Conservation (phyloP, 1,140 invertebrate genomes). For the Bursaphelenchus mucronatus region DNA sequence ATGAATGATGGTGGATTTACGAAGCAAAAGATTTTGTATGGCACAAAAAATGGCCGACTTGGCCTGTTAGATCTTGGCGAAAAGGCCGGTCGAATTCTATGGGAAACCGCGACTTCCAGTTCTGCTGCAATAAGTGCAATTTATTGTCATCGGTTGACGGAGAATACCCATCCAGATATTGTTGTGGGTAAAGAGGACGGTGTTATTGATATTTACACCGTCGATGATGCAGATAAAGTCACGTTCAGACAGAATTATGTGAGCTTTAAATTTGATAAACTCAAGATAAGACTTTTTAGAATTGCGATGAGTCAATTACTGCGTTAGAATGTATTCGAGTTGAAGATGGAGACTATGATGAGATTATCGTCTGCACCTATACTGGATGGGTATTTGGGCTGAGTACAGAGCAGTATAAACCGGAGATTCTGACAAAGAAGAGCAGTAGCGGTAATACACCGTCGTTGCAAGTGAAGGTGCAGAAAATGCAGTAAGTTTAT, state of each 20-base stretch:
- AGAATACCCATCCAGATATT: slow-evolving; percentile 67
- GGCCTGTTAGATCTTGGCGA: slow-evolving; percentile 67
- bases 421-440: slow-evolving; percentile 46
- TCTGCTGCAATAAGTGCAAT: slow-evolving; percentile 67
- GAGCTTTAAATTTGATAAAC: slow-evolving; percentile 34
- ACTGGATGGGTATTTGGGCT: slow-evolving; percentile 72
- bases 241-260: slow-evolving; percentile 63
- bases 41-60: slow-evolving; percentile 75
- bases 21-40: slow-evolving; percentile 71
- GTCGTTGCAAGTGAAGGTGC: slow-evolving; percentile 62
- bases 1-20: slow-evolving; percentile 68
- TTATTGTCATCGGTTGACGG: slow-evolving; percentile 70
- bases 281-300: slow-evolving; percentile 65
- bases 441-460: slow-evolving; percentile 55
- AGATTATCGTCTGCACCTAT: slow-evolving; percentile 77
- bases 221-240: slow-evolving; percentile 68
- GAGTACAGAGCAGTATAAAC: slow-evolving; percentile 66
- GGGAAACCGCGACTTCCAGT: slow-evolving; percentile 43
- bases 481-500: slow-evolving; percentile 37
- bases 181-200: slow-evolving; percentile 71
- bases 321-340: slow-evolving; percentile 73
- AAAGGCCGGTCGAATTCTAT: slow-evolving; percentile 30
- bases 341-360: slow-evolving; percentile 70
- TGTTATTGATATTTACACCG: slow-evolving; percentile 67
- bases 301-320: slow-evolving; percentile 77